Evolutionary conservation across 1,140 invertebrate species (phyloP).

Genomic region (Drosophila nigromelanica): DNA sequence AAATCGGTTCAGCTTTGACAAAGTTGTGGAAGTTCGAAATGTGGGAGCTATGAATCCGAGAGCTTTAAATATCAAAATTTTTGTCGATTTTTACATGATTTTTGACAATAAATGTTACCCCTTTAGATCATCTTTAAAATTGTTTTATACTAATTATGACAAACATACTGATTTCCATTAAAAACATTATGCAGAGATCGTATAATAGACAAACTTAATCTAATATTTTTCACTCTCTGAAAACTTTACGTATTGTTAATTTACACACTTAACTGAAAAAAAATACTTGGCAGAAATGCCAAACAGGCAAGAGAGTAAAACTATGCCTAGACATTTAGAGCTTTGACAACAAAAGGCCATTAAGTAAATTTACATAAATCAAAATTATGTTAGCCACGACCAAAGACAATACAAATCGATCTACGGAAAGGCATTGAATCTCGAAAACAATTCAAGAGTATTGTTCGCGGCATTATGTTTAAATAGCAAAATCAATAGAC

Average conservation of each 20-base stretch:
- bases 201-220: neutral
- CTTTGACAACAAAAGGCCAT: slow-evolving; percentile 71
- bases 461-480: slow-evolving; percentile 41
- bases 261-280: slow-evolving; percentile 7
- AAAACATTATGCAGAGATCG: neutral
- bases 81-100: too few species aligned
- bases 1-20: too few species aligned
- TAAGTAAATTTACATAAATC: slow-evolving; percentile 78
- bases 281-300: slow-evolving; percentile 34
- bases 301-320: slow-evolving; percentile 34
- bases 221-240: neutral
- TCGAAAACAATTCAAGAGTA: slow-evolving; percentile 16
- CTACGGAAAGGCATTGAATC: slow-evolving; percentile 34
- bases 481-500: slow-evolving; percentile 54
- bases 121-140: too few species aligned
- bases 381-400: slow-evolving; percentile 41
- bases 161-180: too few species aligned
- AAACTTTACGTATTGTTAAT: slow-evolving; percentile 18
- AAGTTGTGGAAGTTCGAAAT: too few species aligned
- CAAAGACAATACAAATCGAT: slow-evolving; percentile 31
- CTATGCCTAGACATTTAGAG: slow-evolving; percentile 69
- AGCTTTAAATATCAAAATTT: too few species aligned
- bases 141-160: too few species aligned
- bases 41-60: too few species aligned
- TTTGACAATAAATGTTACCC: too few species aligned